Conservation (phyloP, 2,888 invertebrate species). For the Dorcus parallelipipedus region DNA sequence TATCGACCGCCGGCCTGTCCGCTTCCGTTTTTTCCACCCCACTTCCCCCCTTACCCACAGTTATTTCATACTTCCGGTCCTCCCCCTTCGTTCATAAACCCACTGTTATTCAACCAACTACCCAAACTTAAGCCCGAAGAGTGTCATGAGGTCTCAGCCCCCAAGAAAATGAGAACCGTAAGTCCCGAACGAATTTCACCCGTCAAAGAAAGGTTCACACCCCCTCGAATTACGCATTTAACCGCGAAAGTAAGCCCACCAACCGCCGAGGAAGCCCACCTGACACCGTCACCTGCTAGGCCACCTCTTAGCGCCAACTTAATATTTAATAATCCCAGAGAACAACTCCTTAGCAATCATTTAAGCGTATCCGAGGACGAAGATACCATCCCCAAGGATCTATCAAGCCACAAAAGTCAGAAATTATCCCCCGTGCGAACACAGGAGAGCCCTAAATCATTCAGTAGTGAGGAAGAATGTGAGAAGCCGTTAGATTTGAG, state of each 20-base stretch:
- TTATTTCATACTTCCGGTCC: constrained; percentile 48
- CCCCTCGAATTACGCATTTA: constrained; percentile 51
- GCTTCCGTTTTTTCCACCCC: constrained; percentile 62
- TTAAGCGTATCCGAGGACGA: constrained; percentile 28
- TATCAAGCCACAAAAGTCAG: constrained; percentile 37
- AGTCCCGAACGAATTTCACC: constrained; percentile 36
- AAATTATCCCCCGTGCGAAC: constrained; percentile 49
- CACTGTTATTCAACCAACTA: constrained; percentile 61
- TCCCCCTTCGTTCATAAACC: constrained; percentile 60
- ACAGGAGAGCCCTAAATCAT: constrained; percentile 38
- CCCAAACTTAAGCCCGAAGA: constrained; percentile 32
- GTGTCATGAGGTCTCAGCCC: constrained; percentile 8
- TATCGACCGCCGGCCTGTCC: constrained; percentile 62
- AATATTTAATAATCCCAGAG: constrained; percentile 33
- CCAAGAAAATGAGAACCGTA: constrained; percentile 25
- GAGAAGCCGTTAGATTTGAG: constrained; percentile 77
- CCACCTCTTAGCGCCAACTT: constrained; percentile 47
- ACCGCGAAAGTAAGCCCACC: constrained; percentile 62
- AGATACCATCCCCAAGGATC: constrained; percentile 39
- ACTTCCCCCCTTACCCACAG: constrained; percentile 51
- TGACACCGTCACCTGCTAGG: constrained; percentile 64
- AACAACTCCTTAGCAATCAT: constrained; percentile 23
- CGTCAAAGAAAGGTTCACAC: constrained; percentile 54
- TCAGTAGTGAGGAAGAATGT: constrained; percentile 40
- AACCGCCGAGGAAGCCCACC: constrained; percentile 64